Percentiles rank a stretch among this genome's conserved stretches.
Conservation (phyloP, 2,797 vertebrate species). For the Myotis daubentonii region DNA sequence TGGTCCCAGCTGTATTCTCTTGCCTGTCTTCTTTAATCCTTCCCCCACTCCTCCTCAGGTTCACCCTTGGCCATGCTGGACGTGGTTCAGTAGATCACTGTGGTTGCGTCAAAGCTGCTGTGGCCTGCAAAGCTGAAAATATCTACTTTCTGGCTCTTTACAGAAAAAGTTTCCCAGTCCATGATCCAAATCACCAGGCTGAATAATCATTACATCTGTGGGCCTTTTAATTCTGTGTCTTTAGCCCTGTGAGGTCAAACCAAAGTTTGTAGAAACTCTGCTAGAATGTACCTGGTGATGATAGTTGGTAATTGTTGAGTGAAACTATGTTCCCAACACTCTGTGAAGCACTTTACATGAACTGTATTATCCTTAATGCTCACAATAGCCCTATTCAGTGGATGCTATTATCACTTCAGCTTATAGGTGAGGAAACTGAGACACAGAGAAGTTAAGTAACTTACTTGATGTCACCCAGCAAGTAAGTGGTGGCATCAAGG, state of each 20-base stretch:
- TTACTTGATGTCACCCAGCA: background rate
- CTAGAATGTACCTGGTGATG: background rate
- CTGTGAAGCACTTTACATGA: background rate
- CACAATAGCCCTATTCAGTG: background rate
- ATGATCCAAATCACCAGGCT: background rate
- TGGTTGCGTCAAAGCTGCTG: background rate
- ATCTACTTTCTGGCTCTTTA: background rate
- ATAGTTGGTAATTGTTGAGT: background rate
- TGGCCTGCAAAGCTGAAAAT: background rate
- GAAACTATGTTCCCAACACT: background rate
- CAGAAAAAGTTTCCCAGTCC: background rate
- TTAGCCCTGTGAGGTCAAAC: background rate
- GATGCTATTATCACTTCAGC: background rate
- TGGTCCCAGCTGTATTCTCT: no score
- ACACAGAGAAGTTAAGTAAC: constrained; percentile 1
- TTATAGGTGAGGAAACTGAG: background rate
- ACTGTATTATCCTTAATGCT: background rate
- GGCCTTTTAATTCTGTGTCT: background rate
- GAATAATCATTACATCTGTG: background rate
- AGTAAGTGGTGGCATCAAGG: background rate
- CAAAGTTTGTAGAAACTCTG: background rate
- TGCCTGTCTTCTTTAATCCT: no score
- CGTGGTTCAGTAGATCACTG: no score
- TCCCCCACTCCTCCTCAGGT: no score
- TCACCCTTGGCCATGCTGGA: no score